Evolutionary conservation across 2,113 vertebrate genomes (phyloP).

Genomic region (Seriola dumerili): DNA sequence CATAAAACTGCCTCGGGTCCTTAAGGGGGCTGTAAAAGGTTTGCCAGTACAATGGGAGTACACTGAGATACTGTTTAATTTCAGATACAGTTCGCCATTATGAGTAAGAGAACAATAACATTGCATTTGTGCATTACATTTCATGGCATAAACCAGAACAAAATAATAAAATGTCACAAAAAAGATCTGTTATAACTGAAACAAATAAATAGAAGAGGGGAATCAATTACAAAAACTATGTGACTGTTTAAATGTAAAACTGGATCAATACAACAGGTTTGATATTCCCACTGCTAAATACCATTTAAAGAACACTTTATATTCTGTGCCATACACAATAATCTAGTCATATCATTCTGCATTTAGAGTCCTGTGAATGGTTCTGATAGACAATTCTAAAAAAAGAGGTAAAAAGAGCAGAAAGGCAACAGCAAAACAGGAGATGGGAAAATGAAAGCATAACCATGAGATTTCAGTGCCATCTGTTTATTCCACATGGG

Average conservation of each 20-base stretch:
- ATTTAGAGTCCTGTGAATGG: not conserved
- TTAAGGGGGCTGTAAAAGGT: not conserved
- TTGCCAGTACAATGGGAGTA: not conserved
- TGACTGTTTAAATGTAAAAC: not conserved
- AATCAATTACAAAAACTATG: not conserved
- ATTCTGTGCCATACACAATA: not conserved
- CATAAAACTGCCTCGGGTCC: constrained; percentile 19
- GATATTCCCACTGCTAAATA: not conserved
- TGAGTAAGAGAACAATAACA: not conserved
- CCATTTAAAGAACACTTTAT: not conserved
- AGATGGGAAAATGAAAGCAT: constrained; percentile 3
- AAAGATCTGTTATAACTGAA: not conserved
- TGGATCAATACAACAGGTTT: not conserved
- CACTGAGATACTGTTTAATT: constrained; percentile 10
- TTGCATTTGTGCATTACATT: not conserved
- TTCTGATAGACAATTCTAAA: not conserved
- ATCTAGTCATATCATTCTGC: not conserved
- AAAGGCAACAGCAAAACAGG: not conserved
- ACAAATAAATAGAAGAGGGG: not conserved
- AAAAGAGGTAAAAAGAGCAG: not conserved
- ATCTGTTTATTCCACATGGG: constrained; percentile 31
- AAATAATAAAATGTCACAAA: not conserved
- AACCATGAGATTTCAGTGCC: constrained; percentile 12
- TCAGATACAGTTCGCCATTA: not conserved
- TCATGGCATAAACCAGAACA: not conserved